Evolutionary conservation across 2,888 invertebrate species (phyloP), one percentile per base, ranked within the genome.

Genomic region (Yponomeuta cagnagella): DNA sequence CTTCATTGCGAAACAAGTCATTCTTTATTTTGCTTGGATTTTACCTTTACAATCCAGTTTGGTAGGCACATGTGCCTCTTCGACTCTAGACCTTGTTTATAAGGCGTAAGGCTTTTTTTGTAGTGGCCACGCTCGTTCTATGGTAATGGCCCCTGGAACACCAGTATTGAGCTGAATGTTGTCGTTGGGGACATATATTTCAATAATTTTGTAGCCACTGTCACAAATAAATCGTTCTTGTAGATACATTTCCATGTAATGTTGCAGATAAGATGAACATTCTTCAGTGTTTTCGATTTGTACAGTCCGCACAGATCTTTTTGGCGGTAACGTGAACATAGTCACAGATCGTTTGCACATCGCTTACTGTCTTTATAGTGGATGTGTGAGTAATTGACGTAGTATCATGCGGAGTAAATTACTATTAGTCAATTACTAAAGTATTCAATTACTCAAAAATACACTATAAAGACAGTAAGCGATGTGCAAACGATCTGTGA

Each of bases 151-250:
- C 10, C 71, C 70, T 74, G 73, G 75, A 73, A 74, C 75, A 73
- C 76, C 74, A 77, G 77, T 77, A 80, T 58, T 58, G 52, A 58
- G 52, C 79, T 78, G 80, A 75, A 81, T 77, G 79, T 85, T 85
- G 88, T 87, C 89, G 86, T 88, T 84, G 75, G 88, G 89, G 87
- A 86, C 87, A 84, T 89, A 89, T 89, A 89, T 90, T 90, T 90
- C 88, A 89, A 88, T 89, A 89, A 89, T 86, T 87, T 82, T 76
- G 79, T 80, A 83, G 79, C 82, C 67, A 81, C 83, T 84, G 86
- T 82, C 82, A 83, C 81, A 81, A 84, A 89, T 89, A 89, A 89
- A 89, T 90, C 83, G 82, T 87, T 81, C 85, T 89, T 87, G 88
- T 84, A 88, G 86, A 87, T 86, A 82, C 65, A 63, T 65, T 65